phyloP scores from a whole-genome alignment of 2,113 vertebrate genomes.

The Columba janthina region DNA sequence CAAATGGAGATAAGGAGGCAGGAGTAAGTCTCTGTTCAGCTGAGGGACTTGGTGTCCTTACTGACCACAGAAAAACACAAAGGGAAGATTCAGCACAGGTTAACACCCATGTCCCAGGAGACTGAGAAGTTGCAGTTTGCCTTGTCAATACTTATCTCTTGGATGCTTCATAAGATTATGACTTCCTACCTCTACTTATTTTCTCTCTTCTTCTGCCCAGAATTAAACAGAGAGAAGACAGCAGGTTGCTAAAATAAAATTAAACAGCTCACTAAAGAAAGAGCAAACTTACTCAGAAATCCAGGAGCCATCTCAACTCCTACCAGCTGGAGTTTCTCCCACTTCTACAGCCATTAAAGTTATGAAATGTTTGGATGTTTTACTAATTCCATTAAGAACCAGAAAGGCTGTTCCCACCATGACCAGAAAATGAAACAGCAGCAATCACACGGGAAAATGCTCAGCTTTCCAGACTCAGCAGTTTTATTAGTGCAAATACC shows the following conservation, averaged over 20 bases:
- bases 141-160: neutral
- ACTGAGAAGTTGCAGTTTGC: neutral
- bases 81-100: neutral
- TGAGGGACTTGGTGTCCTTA: neutral
- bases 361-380: conserved; percentile 62
- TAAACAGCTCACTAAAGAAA: neutral
- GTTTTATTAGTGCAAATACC: conserved; percentile 34
- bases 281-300: conserved; percentile 27
- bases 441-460: conserved; percentile 62
- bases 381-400: conserved; percentile 64
- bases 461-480: conserved; percentile 56
- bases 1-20: neutral
- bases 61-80: neutral
- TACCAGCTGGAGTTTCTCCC: conserved; percentile 62
- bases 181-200: neutral
- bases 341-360: conserved; percentile 53
- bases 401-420: conserved; percentile 64
- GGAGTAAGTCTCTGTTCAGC: neutral
- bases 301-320: conserved; percentile 7
- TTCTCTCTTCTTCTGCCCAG: neutral
- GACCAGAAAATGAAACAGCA: conserved; percentile 59
- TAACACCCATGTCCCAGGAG: neutral
- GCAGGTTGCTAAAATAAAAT: neutral
- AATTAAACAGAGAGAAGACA: neutral
- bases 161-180: neutral